Evolutionary conservation across 2,113 vertebrate species (phyloP), one percentile per base, ranked within the genome.

Genomic region (Hoplias malabaricus): DNA sequence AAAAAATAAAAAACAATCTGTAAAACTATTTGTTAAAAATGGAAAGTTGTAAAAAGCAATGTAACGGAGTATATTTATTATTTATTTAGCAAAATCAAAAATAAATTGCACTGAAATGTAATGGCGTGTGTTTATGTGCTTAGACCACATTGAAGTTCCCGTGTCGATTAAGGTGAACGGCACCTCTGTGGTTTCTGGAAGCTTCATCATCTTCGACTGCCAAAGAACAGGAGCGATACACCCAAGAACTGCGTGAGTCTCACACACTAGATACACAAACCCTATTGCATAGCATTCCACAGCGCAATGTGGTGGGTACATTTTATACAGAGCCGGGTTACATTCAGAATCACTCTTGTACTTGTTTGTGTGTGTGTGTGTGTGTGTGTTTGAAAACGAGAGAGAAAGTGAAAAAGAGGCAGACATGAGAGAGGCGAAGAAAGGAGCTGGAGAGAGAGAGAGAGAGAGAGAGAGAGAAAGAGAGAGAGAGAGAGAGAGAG

Each of bases 161-260:
- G 89, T 96, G 86, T 92, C 93, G 19, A 90, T 99, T 80, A 92
- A 90, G 82, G 96, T 97, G 80, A 94, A 95, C 11, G 91, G 93
- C 82, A 94, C 86, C 81, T 88, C 91, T 70, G 94, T 98, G 23
- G 95, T 97, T 73, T 85, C 84, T 61, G 94, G 96, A 80, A 97
- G 87, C 81, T 94, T 98, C 89, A 93, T 95, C 90, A 94, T 98
- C 90, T 98, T 96, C 0, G 94, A 99, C 89, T 99, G 98, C 77
- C 88, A 92, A 84, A 94, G 93, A 80, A 91, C 95, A 0, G 95
- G 93, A 33, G 89, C 83, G 13, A 94, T 98, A 81, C 89, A 96
- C 84, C 89, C 90, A 0, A 94, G 91, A 80, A 94, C 87, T 5
- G 90, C 95, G 98, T 98, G 80, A 98, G 97, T 94, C 74, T 57